Conservation (phyloP, 1,140 invertebrate species). For the Ladona fulva region DNA sequence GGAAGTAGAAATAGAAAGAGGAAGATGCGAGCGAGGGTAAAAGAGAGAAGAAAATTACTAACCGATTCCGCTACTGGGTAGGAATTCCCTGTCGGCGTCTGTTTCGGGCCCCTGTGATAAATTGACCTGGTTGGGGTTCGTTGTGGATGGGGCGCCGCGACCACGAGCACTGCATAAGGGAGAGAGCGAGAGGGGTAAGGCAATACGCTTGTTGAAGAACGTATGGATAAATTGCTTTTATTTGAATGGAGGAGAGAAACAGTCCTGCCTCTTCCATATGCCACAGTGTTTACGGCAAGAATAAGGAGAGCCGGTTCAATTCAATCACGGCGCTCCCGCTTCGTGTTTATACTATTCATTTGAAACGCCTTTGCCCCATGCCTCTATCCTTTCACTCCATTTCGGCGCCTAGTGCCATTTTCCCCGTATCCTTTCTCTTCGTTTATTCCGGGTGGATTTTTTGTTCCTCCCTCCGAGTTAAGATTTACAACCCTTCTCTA, state of each 20-base stretch:
- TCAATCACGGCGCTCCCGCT: background rate
- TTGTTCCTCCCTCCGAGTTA: too few species aligned
- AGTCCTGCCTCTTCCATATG: background rate
- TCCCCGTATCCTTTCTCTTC: too few species aligned
- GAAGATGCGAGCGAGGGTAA: background rate
- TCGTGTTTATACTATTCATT: too few species aligned
- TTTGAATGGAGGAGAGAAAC: background rate
- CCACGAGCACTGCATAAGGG: background rate
- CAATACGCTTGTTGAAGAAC: background rate
- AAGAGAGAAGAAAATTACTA: background rate
- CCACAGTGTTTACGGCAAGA: background rate
- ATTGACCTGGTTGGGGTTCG: background rate
- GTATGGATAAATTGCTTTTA: background rate
- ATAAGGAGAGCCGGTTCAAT: background rate
- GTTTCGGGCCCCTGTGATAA: background rate
- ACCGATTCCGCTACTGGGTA: background rate
- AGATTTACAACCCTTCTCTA: too few species aligned
- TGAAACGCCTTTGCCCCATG: too few species aligned
- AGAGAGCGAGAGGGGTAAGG: background rate
- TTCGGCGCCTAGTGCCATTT: too few species aligned
- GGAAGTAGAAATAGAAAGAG: background rate
- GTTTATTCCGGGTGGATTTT: too few species aligned
- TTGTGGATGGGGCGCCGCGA: background rate
- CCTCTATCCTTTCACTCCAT: too few species aligned
- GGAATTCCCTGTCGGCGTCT: conserved; percentile 1